Evolutionary conservation across 2,888 invertebrate species (phyloP), one percentile per base, ranked within the genome.

Genomic region (Pristionchus entomophagus): DNA sequence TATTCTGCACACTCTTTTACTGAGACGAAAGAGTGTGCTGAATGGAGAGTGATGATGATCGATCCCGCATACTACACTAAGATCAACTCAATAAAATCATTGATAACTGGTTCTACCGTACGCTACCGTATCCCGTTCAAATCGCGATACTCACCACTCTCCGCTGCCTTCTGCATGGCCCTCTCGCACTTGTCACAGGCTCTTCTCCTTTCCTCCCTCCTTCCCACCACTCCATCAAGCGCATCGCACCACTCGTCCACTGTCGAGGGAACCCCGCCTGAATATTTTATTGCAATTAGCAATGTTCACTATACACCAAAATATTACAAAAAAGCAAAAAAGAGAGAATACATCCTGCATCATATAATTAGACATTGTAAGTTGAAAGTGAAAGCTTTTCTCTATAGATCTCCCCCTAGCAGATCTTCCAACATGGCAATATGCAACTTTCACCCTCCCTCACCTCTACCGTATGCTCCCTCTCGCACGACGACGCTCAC

Each of bases 211-310:
- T 53, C 35, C n/a, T 81, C 26, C 22, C 29, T 53, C 35, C 81
- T 81, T 53, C n/a, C 38, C n/a, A 56, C 17, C 38, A 38, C 35
- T 38, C 35, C 81, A 3, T 56, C 38, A 22, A 81, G 14, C 12
- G 81, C 81, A 35, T 35, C 45, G 35, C n/a, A 3, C 81, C 81
- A 81, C 32, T 81, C 53, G 8, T 81, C 53, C 35, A 17, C 12
- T 10, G 81, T 38, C 6, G n/a, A 81, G 10, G 81, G 81, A 56
- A 81, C 38, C 3, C 53, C 81, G 81, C 81, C 81, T 81, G 26
- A 81, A 26, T n/a, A 17, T 0, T 10, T 12, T 29, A 62, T 6
- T 26, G 19, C 62, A 62, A 26, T 62, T 29, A n/a, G 29, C 3
- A 62, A 62, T 62, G 12, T 29, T 69, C 69, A 38, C 22, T 29